Conservation (phyloP, 2,888 invertebrate species). For the Aporophyla lueneburgensis region DNA sequence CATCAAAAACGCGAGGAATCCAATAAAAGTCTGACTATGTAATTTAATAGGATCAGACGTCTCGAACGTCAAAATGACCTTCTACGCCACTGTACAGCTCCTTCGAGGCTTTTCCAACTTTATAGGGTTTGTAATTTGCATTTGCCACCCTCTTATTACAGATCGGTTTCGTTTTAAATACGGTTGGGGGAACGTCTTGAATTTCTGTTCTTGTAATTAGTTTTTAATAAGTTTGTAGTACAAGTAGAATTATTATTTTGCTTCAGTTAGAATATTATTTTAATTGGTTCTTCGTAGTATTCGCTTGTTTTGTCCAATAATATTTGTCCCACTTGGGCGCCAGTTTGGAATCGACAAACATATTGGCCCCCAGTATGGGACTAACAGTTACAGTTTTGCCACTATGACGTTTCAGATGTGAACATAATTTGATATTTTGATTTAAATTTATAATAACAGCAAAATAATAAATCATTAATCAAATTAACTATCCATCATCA, state of each 20-base stretch:
- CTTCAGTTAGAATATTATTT: neutral
- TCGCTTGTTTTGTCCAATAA: neutral
- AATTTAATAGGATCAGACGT: conserved; percentile 62
- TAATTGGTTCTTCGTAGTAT: neutral
- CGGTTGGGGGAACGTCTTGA: conserved; percentile 24
- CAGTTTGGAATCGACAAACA: neutral
- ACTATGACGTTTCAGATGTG: too few species aligned
- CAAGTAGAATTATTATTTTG: neutral
- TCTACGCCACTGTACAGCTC: conserved; percentile 48
- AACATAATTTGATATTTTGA: neutral
- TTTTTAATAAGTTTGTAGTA: conserved; percentile 17
- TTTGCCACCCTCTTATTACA: conserved; percentile 57
- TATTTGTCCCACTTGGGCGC: conserved; percentile 8
- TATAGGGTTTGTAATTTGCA: conserved; percentile 62
- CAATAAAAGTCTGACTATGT: conserved; percentile 62
- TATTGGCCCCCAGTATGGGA: conserved; percentile 48
- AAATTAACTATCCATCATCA: neutral
- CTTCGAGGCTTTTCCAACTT: conserved; percentile 42
- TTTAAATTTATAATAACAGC: neutral
- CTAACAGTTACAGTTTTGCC: neutral
- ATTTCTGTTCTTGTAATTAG: conserved; percentile 24
- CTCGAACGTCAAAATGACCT: conserved; percentile 52
- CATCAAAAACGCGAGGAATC: conserved; percentile 58
- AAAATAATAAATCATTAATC: neutral
- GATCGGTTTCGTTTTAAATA: conserved; percentile 54